Evolutionary conservation across 2,113 vertebrate genomes (phyloP).

Genomic region (Cottus gobio): DNA sequence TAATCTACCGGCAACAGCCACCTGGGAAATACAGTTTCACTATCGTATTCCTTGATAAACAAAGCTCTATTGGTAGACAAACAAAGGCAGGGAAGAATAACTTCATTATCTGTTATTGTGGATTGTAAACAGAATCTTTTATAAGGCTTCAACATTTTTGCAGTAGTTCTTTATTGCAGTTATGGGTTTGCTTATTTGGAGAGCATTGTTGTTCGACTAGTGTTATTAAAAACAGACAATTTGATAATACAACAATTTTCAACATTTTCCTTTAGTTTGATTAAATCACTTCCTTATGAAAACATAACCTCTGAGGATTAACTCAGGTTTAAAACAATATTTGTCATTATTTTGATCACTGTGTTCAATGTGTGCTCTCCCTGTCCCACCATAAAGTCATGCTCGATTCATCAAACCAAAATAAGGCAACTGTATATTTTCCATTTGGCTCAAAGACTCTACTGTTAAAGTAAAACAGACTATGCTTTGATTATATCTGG

Average conservation of each 20-base stretch:
- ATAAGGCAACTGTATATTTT: slow-evolving; percentile 57
- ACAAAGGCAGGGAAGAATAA: slow-evolving; percentile 35
- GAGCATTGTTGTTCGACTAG: slow-evolving; percentile 21
- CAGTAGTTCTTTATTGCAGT: slow-evolving; percentile 49
- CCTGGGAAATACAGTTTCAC: slow-evolving; percentile 43
- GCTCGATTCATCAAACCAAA: slow-evolving; percentile 40
- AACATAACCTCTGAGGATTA: slow-evolving; percentile 9
- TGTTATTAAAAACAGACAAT: slow-evolving; percentile 44
- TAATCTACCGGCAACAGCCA: slow-evolving; percentile 30
- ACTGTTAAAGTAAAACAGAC: slow-evolving; percentile 59
- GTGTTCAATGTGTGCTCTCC: slow-evolving; percentile 14
- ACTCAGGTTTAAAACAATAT: slow-evolving; percentile 20
- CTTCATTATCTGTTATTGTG: slow-evolving; percentile 43
- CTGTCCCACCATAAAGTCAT: slow-evolving; percentile 16
- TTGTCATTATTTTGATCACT: slow-evolving; percentile 11
- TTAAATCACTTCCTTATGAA: slow-evolving; percentile 17
- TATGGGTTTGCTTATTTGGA: slow-evolving; percentile 45
- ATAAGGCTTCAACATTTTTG: slow-evolving; percentile 41
- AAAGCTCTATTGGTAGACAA: slow-evolving; percentile 35
- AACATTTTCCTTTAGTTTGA: slow-evolving; percentile 27
- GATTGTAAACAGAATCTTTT: slow-evolving; percentile 58
- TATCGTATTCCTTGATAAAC: slow-evolving; percentile 40
- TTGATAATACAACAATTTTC: slow-evolving; percentile 28
- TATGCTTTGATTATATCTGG: slow-evolving; percentile 65
- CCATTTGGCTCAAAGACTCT: slow-evolving; percentile 53